Evolutionary conservation across 2,797 vertebrate genomes (phyloP).

Genomic region (Brachyalestes nurse): DNA sequence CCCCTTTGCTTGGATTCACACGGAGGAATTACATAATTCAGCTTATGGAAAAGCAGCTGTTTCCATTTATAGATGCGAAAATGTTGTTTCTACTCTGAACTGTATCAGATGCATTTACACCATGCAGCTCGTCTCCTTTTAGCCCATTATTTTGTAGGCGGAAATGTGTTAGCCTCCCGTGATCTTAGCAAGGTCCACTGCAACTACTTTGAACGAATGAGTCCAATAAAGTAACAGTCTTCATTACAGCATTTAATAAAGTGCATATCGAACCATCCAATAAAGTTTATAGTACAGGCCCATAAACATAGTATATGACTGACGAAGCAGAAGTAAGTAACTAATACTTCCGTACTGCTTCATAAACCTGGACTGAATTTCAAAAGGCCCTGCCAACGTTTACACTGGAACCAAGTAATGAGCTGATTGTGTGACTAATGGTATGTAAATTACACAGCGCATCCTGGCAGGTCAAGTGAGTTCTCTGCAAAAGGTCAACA

Average conservation of each 20-base stretch:
- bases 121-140: neutral
- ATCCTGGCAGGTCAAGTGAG: slow-evolving; percentile 26
- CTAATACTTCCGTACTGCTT: slow-evolving; percentile 30
- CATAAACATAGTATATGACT: neutral
- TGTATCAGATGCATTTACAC: slow-evolving; percentile 19
- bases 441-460: slow-evolving; percentile 30
- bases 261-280: slow-evolving; percentile 1
- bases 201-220: neutral
- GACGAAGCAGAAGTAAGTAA: slow-evolving; percentile 11
- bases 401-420: slow-evolving; percentile 22
- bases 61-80: slow-evolving; percentile 33
- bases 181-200: neutral
- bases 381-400: slow-evolving; percentile 19
- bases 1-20: slow-evolving; percentile 1
- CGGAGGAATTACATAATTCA: slow-evolving; percentile 43
- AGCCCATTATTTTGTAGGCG: neutral
- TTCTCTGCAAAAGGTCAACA: slow-evolving; percentile 33
- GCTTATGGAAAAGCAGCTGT: slow-evolving; percentile 6
- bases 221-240: neutral
- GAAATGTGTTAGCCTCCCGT: neutral
- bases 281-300: slow-evolving; percentile 11
- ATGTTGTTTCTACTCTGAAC: slow-evolving; percentile 17
- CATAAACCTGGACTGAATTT: slow-evolving; percentile 26
- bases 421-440: slow-evolving; percentile 38
- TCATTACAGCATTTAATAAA: slow-evolving; percentile 33